Percentiles rank a stretch among this genome's conserved stretches.
Conservation (phyloP, 2,797 vertebrate species). For the Chiloscyllium punctatum region DNA sequence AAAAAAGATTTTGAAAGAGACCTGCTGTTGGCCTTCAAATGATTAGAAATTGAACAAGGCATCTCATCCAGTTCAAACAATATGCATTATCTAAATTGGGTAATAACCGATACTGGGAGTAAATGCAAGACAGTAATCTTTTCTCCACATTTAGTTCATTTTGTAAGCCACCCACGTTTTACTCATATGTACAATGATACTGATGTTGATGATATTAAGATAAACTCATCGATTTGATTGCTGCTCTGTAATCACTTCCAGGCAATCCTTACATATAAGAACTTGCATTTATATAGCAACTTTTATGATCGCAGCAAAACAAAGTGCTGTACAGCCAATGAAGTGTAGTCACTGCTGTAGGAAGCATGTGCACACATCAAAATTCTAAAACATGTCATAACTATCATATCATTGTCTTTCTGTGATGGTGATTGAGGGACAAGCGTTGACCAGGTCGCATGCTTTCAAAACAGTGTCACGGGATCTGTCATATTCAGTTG, state of each 20-base stretch:
- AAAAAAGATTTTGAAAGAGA: neutral
- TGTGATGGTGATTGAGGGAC: neutral
- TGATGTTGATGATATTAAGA: neutral
- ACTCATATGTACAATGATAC: neutral
- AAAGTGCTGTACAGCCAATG: neutral
- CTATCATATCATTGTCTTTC: neutral
- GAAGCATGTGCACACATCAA: neutral
- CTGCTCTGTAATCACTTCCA: neutral
- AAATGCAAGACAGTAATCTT: neutral
- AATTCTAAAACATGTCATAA: neutral
- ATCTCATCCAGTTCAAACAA: neutral
- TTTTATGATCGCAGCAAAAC: neutral
- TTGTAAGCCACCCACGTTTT: neutral
- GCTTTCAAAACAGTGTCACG: neutral
- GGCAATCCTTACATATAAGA: neutral
- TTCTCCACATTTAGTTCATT: neutral
- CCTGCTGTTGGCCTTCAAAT: slow-evolving; percentile 6
- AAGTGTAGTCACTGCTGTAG: neutral
- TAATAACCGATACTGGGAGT: neutral
- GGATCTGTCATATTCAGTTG: neutral
- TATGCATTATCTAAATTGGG: neutral
- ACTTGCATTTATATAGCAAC: neutral
- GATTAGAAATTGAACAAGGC: slow-evolving; percentile 11
- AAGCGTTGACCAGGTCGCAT: neutral
- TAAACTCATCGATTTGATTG: neutral